Conservation (phyloP, 2,113 vertebrate species). For the Poeciliopsis turrubarensis region DNA sequence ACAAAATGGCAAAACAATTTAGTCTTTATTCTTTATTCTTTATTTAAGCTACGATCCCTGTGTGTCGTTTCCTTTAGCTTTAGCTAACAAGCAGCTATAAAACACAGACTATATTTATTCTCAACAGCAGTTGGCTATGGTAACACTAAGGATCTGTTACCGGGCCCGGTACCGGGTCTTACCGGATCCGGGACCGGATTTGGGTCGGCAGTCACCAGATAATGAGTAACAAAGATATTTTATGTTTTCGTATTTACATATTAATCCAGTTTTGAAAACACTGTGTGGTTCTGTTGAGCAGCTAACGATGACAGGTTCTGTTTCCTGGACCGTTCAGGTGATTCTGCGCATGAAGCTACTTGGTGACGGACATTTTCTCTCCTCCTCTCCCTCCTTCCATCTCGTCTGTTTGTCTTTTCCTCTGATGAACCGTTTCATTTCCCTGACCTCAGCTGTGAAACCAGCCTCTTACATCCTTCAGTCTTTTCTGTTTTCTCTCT, state of each 20-base stretch:
- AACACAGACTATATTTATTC: no score
- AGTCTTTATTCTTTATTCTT: no score
- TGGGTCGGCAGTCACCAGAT: no score
- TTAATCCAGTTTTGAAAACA: neutral
- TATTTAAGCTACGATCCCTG: no score
- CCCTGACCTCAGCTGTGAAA: conserved; percentile 17
- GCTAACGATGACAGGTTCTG: neutral
- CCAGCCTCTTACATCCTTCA: conserved; percentile 10
- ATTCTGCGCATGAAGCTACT: neutral
- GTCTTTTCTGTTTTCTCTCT: neutral
- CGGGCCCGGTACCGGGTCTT: no score
- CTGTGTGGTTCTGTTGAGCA: neutral
- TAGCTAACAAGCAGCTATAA: no score
- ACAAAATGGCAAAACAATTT: no score
- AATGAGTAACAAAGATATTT: neutral
- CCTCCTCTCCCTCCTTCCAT: neutral
- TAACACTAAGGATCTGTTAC: no score
- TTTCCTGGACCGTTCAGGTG: neutral
- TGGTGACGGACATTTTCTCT: neutral
- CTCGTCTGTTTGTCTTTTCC: conserved; percentile 7
- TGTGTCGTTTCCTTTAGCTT: no score
- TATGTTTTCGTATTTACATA: neutral
- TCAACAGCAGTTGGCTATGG: no score
- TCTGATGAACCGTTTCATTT: conserved; percentile 26
- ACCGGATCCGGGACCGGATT: no score